Conservation (phyloP, 2,113 vertebrate species). For the Tinamus guttatus region DNA sequence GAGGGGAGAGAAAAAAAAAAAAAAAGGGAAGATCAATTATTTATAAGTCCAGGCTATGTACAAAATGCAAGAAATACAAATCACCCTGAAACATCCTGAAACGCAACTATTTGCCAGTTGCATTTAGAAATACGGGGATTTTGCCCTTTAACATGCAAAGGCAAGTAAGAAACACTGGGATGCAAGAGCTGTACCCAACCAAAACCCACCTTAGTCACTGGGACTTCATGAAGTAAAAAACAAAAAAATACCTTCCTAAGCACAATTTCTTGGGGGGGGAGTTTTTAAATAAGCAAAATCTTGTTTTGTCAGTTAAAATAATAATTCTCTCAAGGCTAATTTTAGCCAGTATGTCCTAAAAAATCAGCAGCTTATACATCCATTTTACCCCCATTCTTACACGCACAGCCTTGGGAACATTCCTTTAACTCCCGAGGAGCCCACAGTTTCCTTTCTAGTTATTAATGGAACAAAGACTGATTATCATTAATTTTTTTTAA, state of each 20-base stretch:
- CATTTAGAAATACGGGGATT: neutral
- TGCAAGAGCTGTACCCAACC: neutral
- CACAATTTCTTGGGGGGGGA: neutral
- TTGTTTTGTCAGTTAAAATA: neutral
- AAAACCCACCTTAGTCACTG: neutral
- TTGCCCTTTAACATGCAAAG: neutral
- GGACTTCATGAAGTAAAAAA: neutral
- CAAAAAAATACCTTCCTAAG: neutral
- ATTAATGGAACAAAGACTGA: neutral
- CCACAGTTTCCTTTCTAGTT: neutral
- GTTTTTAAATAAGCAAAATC: neutral
- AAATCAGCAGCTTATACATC: neutral
- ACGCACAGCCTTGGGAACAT: neutral
- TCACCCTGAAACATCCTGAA: neutral
- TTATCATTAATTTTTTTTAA: neutral
- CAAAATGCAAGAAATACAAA: neutral
- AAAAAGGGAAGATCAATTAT: neutral
- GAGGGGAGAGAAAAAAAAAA: neutral
- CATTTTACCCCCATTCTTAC: neutral
- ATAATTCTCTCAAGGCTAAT: neutral
- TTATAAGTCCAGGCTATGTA: neutral
- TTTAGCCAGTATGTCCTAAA: slow-evolving; percentile 4
- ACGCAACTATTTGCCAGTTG: neutral
- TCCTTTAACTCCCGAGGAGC: neutral
- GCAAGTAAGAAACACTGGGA: neutral